These are phyloP conservation scores for Brevimyrus niger DNA, from an alignment of 2,113 vertebrate species.

Conservation along the genomic window DNA sequence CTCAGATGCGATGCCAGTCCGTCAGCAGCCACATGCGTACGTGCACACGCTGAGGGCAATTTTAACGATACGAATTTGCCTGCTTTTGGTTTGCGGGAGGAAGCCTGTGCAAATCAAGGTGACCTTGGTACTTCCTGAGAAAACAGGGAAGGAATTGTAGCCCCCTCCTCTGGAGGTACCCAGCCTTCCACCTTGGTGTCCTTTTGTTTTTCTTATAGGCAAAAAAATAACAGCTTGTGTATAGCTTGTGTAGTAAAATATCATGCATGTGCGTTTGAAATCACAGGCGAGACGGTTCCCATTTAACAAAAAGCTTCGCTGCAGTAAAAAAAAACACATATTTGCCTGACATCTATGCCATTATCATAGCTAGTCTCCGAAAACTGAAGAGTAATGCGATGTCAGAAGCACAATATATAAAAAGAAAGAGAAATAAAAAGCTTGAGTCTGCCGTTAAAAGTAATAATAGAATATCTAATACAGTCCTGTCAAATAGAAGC, in stretches of 20 bases:
- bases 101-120: background rate
- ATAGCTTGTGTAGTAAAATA: background rate
- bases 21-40: background rate
- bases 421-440: background rate
- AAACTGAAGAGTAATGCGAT: background rate
- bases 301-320: background rate
- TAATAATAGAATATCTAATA: slow-evolving; percentile 12
- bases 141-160: background rate
- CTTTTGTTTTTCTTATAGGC: background rate
- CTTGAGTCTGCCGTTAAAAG: slow-evolving; percentile 6
- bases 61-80: background rate
- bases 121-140: background rate
- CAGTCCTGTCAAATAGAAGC: slow-evolving; percentile 2
- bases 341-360: background rate
- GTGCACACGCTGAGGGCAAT: background rate
- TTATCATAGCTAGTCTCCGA: background rate
- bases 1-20: background rate
- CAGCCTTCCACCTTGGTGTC: background rate
- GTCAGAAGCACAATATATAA: background rate
- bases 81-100: background rate
- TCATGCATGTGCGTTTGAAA: background rate
- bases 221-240: background rate
- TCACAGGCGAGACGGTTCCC: background rate
- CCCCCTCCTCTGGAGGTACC: background rate
- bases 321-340: background rate